Evolutionary conservation across 2,113 vertebrate genomes (phyloP), one percentile per base, ranked within the genome.

Genomic region (Terrapene triunguis): DNA sequence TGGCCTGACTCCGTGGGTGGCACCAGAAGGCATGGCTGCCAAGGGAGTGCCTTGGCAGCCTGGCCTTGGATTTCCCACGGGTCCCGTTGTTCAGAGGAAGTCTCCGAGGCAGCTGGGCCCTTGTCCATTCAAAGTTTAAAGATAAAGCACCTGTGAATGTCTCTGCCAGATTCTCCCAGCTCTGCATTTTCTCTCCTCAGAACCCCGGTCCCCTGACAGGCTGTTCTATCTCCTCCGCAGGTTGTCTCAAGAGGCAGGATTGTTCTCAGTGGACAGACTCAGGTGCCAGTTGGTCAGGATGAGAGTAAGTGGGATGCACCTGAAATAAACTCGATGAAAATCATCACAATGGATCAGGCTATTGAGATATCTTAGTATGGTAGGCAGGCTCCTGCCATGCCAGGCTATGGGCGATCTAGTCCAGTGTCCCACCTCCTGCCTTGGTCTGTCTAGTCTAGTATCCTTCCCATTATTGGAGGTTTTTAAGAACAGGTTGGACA

Each of bases 201-300:
- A 82, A 82, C 53, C 91, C 74, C 42, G n/a, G 10, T 9, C n/a
- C 62, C 19, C 74, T 91, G 22, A 94, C 29, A 53, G 25, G 10
- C 0, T 1, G 48, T 87, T 95, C 32, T 96, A 10, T 95, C 95
- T 95, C 62, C 35, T 92, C 21, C 84, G 83, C 87, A 96, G 92
- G 84, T 96, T 35, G 85, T 96, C 96, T 62, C 89, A 59, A 96
- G 90, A 91, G 97, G 95, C 85, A 96, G 84, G 88, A 97, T 98
- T 84, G 88, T 96, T 90, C 94, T 5, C 82, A 96, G 79, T 89
- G 96, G 96, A 87, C 10, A 95, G 93, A 96, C 97, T 51, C 51
- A 84, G 44, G 89, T 98, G 74, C 87, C 90, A 82, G 38, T 97
- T 76, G 78, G 25, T 21, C 94, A 90, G 3, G 80, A 89, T 0